phyloP scores from a whole-genome alignment of 2,797 vertebrate species.

The Phataginus tetradactyla region DNA sequence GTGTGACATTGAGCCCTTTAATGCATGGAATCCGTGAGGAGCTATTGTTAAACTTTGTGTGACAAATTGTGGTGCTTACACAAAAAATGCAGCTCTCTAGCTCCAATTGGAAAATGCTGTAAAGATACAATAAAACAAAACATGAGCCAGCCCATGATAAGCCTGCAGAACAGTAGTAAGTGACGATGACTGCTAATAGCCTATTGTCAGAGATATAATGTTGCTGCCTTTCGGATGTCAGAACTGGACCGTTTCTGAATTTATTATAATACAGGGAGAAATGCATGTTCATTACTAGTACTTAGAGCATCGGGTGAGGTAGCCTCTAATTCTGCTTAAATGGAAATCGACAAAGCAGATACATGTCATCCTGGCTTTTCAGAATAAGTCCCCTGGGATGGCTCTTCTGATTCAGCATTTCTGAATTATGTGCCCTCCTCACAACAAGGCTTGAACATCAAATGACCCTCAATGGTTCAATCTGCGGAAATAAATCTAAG shows the following conservation, averaged over 20 bases:
- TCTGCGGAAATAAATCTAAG: constrained; percentile 68
- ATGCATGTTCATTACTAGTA: constrained; percentile 52
- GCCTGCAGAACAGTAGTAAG: neutral
- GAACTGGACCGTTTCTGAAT: constrained; percentile 60
- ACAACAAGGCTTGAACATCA: constrained; percentile 56
- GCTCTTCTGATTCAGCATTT: constrained; percentile 51
- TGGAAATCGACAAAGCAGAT: constrained; percentile 73
- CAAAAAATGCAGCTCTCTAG: neutral
- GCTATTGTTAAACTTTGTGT: neutral
- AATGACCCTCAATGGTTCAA: constrained; percentile 62
- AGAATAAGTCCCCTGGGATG: constrained; percentile 55
- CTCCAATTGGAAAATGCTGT: constrained; percentile 13
- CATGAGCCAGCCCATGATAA: neutral
- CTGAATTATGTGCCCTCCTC: constrained; percentile 61
- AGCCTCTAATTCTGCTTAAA: constrained; percentile 75
- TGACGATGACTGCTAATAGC: constrained; percentile 60
- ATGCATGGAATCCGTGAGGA: neutral
- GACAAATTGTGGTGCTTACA: constrained; percentile 2
- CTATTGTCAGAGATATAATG: constrained; percentile 56
- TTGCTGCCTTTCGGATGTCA: constrained; percentile 63
- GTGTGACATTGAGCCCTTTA: neutral
- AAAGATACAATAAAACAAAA: constrained; percentile 41
- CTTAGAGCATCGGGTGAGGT: constrained; percentile 65
- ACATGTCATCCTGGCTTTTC: constrained; percentile 53
- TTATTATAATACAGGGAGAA: constrained; percentile 64